Percentiles rank a stretch among this genome's conserved stretches.
These are phyloP conservation scores for Cynodonichthys magdalenae DNA, from an alignment of 2,797 vertebrate genomes.

Conservation along the genomic window DNA sequence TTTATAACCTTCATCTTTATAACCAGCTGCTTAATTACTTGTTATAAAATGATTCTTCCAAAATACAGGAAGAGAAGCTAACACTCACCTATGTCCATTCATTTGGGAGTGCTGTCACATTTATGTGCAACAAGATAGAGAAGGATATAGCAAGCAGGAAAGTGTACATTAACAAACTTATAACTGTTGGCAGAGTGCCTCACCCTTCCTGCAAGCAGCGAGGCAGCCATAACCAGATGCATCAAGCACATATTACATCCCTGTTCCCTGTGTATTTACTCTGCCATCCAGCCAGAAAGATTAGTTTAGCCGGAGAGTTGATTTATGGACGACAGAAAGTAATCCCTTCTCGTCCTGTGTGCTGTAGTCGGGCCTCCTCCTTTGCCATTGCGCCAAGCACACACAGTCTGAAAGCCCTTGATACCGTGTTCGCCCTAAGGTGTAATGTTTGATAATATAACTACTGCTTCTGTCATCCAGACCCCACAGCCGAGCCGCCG, in stretches of 20 bases:
- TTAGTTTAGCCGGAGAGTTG: slow-evolving; percentile 89
- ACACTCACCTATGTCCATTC: too few relatives aligned
- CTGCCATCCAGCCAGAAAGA: slow-evolving; percentile 86
- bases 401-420: slow-evolving; percentile 83
- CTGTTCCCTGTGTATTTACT: slow-evolving; percentile 81
- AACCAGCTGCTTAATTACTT: too few relatives aligned
- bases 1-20: too few relatives aligned
- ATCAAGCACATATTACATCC: slow-evolving; percentile 75
- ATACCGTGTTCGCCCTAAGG: slow-evolving; percentile 93
- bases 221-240: slow-evolving; percentile 71
- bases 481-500: slow-evolving; percentile 44
- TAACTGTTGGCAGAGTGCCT: slow-evolving; percentile 70
- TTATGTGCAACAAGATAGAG: slow-evolving; percentile 62
- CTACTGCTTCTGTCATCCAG: slow-evolving; percentile 93
- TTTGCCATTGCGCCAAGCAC: slow-evolving; percentile 70
- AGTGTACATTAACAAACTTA: slow-evolving; percentile 79
- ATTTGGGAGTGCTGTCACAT: too few relatives aligned
- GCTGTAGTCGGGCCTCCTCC: slow-evolving; percentile 83
- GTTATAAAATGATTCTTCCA: too few relatives aligned
- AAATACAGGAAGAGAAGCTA: too few relatives aligned
- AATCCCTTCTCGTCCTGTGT: slow-evolving; percentile 86
- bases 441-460: slow-evolving; percentile 99
- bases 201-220: slow-evolving; percentile 54
- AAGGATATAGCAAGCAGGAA: slow-evolving; percentile 52
- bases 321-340: slow-evolving; percentile 94